Evolutionary conservation across 1,140 invertebrate species (phyloP).

Genomic region (Bombyx mori): ASM3026992v2 NC_085110.1:10120001-10120500

Average conservation of each 20-base stretch:
- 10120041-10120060: slow-evolving; percentile 46
- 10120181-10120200: slow-evolving; percentile 49
- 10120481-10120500: too few relatives aligned
- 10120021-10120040: slow-evolving; percentile 38
- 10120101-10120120: slow-evolving; percentile 61
- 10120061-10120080: slow-evolving; percentile 64
- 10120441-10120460: too few relatives aligned
- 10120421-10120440: neutral
- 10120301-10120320: slow-evolving; percentile 47
- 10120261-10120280: slow-evolving; percentile 67
- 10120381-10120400: slow-evolving; percentile 29
- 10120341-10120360: slow-evolving; percentile 37
- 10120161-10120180: slow-evolving; percentile 64
- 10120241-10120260: slow-evolving; percentile 68
- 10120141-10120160: slow-evolving; percentile 31
- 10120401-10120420: slow-evolving; percentile 12
- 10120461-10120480: too few relatives aligned
- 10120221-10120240: slow-evolving; percentile 64
- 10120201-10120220: slow-evolving; percentile 63
- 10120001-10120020: too few relatives aligned
- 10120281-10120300: slow-evolving; percentile 63
- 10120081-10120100: slow-evolving; percentile 66
- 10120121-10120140: slow-evolving; percentile 21
- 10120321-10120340: slow-evolving; percentile 63
- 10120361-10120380: slow-evolving; percentile 54